Evolutionary conservation across 2,888 invertebrate genomes (phyloP).

Genomic region (Patella depressa): DNA sequence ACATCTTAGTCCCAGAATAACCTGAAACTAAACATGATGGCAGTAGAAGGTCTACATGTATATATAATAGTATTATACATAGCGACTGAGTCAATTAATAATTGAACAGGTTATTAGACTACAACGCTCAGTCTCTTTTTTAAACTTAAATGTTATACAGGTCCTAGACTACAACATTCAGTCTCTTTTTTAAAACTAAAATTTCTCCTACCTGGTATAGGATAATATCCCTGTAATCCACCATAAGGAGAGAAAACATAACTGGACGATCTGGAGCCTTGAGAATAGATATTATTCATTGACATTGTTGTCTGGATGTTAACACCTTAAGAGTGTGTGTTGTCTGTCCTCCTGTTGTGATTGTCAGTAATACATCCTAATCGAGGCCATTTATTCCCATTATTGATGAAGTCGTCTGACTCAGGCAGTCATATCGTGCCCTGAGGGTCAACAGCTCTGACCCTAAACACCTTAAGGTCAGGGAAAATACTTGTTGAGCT

Average conservation of each 20-base stretch:
- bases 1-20: too few relatives aligned
- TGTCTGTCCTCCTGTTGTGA: conserved; percentile 14
- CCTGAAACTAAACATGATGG: too few relatives aligned
- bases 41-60: too few relatives aligned
- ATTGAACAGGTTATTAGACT: not conserved
- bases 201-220: conserved; percentile 22
- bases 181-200: not conserved
- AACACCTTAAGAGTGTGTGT: not conserved
- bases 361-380: conserved; percentile 35
- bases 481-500: not conserved
- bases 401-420: conserved; percentile 31
- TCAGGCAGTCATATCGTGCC: conserved; percentile 4
- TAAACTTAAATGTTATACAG: not conserved
- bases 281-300: conserved; percentile 26
- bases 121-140: not conserved
- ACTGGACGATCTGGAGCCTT: conserved; percentile 19
- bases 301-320: conserved; percentile 20
- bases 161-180: not conserved
- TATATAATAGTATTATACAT: too few relatives aligned
- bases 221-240: conserved; percentile 16
- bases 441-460: conserved; percentile 11
- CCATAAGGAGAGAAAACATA: conserved; percentile 23
- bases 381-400: conserved; percentile 33
- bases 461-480: not conserved
- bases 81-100: too few relatives aligned